Evolutionary conservation across 2,888 invertebrate species (phyloP).

Genomic region (Sinohyriopsis cumingii): DNA sequence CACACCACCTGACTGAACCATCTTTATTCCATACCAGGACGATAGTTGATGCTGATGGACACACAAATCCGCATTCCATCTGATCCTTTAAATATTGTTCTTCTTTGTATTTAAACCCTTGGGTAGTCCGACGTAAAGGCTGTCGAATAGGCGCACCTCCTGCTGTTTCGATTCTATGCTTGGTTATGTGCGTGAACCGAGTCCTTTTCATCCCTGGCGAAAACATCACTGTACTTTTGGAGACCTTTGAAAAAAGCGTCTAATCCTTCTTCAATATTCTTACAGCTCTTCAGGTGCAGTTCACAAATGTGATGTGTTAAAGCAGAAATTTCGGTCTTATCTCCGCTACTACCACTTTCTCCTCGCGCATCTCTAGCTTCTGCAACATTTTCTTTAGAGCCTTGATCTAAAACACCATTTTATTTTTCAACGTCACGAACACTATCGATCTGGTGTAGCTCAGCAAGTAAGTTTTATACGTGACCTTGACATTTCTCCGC

Average conservation of each 20-base stretch:
- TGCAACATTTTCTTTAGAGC: too few species aligned
- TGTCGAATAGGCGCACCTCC: constrained; percentile 15
- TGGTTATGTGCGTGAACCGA: constrained; percentile 7
- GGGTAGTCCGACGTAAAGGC: constrained; percentile 6
- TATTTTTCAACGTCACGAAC: too few species aligned
- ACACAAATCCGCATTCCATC: constrained; percentile 6
- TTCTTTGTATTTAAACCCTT: constrained; percentile 15
- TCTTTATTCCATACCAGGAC: constrained; percentile 17
- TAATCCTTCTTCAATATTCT: too few species aligned
- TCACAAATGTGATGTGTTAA: not conserved
- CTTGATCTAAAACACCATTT: too few species aligned
- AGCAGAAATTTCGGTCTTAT: too few species aligned
- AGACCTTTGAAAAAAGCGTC: too few species aligned
- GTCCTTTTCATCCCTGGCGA: constrained; percentile 8
- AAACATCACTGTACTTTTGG: not conserved
- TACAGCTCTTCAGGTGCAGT: not conserved
- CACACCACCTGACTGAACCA: constrained; percentile 15
- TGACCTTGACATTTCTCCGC: not conserved
- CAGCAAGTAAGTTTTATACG: too few species aligned
- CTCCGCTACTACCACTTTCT: not conserved
- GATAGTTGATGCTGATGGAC: constrained; percentile 9
- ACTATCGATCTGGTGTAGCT: too few species aligned
- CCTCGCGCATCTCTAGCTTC: not conserved
- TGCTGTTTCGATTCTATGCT: constrained; percentile 16
- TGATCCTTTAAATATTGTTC: constrained; percentile 14